A percentile compares a stretch with the other conserved stretches of the same genome.
These are phyloP conservation scores for Mesoligia furuncula DNA, from an alignment of 2,888 invertebrate genomes.

Conservation along the genomic window DNA sequence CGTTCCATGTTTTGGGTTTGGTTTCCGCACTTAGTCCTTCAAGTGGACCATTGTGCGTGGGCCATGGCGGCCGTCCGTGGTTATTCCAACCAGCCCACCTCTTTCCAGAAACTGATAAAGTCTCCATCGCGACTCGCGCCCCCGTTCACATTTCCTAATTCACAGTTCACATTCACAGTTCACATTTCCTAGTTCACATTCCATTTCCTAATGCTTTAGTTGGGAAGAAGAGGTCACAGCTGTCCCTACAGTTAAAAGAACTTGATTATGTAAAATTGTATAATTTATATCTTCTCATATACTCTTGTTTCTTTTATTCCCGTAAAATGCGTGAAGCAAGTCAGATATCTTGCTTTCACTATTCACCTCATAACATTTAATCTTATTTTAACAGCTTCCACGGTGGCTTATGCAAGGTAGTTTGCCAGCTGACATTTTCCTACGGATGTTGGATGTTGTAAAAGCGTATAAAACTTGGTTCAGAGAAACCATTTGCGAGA, in stretches of 20 bases:
- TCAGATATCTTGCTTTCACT: conserved; percentile 38
- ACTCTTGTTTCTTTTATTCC: conserved; percentile 4
- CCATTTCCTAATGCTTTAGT: not conserved
- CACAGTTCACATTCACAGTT: too few species aligned
- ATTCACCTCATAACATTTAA: conserved; percentile 52
- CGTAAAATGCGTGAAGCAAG: conserved; percentile 29
- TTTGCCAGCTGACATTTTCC: conserved; percentile 47
- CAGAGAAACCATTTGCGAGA: conserved; percentile 27
- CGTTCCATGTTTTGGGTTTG: not conserved
- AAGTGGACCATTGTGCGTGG: too few species aligned
- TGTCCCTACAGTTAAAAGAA: too few species aligned
- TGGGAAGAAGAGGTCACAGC: not conserved
- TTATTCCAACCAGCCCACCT: too few species aligned
- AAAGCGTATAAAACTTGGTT: conserved; percentile 41
- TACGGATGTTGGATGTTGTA: conserved; percentile 34
- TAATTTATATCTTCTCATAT: not conserved
- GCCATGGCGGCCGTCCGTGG: too few species aligned
- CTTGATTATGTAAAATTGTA: not conserved
- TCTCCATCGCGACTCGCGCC: too few species aligned
- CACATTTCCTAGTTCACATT: too few species aligned
- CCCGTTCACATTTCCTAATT: too few species aligned
- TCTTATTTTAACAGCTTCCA: conserved; percentile 54
- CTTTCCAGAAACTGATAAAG: too few species aligned
- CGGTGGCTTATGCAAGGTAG: conserved; percentile 45
- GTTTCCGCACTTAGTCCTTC: too few species aligned